Percentiles rank a stretch among this genome's conserved stretches.
Conservation (phyloP, 2,797 vertebrate species). For the Neosilurus hyrtlii region DNA sequence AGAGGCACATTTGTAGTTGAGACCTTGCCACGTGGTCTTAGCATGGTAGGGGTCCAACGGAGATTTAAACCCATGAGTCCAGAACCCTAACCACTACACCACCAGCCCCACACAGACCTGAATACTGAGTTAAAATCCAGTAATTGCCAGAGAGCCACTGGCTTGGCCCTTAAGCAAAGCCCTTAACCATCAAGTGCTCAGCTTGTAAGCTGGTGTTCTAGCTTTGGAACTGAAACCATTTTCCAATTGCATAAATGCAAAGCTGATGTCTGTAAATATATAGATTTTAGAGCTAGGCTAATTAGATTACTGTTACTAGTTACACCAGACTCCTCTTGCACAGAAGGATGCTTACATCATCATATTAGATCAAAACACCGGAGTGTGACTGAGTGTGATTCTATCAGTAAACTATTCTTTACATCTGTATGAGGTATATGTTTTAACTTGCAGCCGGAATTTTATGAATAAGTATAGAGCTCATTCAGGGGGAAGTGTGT, state of each 20-base stretch:
- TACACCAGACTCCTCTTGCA: neutral
- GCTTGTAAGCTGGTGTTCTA: neutral
- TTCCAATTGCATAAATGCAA: neutral
- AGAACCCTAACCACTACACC: too few species aligned
- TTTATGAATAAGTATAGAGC: constrained; percentile 32
- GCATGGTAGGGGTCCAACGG: too few species aligned
- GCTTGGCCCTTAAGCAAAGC: neutral
- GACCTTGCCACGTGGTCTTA: too few species aligned
- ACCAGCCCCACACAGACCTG: too few species aligned
- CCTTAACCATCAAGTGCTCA: neutral
- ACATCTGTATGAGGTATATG: neutral
- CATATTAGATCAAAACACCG: neutral
- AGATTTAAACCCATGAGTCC: too few species aligned
- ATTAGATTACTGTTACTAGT: neutral
- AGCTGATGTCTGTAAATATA: neutral
- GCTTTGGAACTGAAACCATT: neutral
- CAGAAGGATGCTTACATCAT: neutral
- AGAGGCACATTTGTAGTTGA: too few species aligned
- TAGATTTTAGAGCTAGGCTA: neutral
- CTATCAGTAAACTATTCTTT: constrained; percentile 1
- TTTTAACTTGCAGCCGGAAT: neutral
- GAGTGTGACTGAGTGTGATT: neutral
- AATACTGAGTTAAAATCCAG: neutral
- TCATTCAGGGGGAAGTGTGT: constrained; percentile 35
- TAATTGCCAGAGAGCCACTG: neutral